Evolutionary conservation across 2,113 vertebrate genomes (phyloP), one percentile per base, ranked within the genome.

Genomic region (Zosterops borbonicus): DNA sequence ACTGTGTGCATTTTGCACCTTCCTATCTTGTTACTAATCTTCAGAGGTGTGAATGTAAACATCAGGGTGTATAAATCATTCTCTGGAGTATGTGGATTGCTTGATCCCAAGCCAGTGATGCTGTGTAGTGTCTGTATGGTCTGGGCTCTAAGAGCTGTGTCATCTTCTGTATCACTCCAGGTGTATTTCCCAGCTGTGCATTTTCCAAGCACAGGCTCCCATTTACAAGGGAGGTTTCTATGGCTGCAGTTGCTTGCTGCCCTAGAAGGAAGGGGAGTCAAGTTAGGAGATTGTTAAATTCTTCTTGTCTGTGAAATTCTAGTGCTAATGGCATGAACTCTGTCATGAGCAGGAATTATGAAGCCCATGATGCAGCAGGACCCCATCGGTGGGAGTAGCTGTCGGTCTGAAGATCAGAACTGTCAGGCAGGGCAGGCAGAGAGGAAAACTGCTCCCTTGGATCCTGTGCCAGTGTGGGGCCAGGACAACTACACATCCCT

Each of bases 321-420:
- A 9, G 44, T 68, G 58, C 75, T 96, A 92, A 96, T 56, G 42
- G 23, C 63, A 9, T 59, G 52, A 93, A 91, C 79, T 95, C 70
- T 97, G 23, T 95, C 0, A 1, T 73, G 56, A 82, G 28, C 94
- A 99, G 99, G 99, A 95, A 97, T 99, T 94, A 98, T 99, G 98
- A 99, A 99, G 92, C 98, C 99, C n/a, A 91, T 98, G 93, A 97
- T 99, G 95, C 98, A 98, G 87, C 98, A 98, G 70, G 99, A 99
- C 44, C 97, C 98, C 87, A 95, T 99, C 4, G 95, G 97, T 82
- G 99, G 99, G 39, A 97, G 98, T 31, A 96, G 98, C 91, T 99
- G 99, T 88, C 98, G 96, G 41, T 98, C 98, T 49, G 99, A 99
- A 79, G 99, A 99, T 53, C 98, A 97, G 73, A 99, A 96, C 82